Base-by-base conservation (phyloP, 2,797 vertebrate species). In the Presbytis comata region DNA sequence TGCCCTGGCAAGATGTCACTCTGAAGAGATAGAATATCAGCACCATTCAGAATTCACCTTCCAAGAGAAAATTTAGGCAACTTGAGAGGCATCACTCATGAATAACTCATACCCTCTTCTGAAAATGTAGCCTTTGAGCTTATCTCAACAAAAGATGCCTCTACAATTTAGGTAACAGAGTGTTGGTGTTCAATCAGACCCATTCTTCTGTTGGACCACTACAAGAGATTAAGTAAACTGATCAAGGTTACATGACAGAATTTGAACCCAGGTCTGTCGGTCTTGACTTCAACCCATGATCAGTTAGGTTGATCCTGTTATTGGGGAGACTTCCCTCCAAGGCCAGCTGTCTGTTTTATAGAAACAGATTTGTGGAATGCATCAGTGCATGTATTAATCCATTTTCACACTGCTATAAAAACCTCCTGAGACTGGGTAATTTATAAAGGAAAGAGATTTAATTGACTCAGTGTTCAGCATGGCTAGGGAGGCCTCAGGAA, bases 251-350 rank as follows among this genome's bases (percentile, higher is more conserved):
- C 36, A 19, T 55, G 44, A 76, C 36, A 36, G 33, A 86, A 70
- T 91, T 83, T 89, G 36, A 89, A 90, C n/a, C 28, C 10, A 61
- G 44, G 53, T 89, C 46, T 93, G 67, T 57, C 16, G 61, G 22
- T 48, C 50, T 79, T 46, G 28, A 84, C 46, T 30, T 80, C 9
- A 30, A 19, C 0, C 2, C 30, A 28, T 2, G 53, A 5, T 36
- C 24, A 28, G 14, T 79, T 85, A 75, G 33, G 13, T 82, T 55
- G 17, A 26, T 78, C 30, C 8, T 84, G n/a, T n/a, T 55, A 46
- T 39, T 70, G 41, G 17, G 14, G 9, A 44, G 36, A 33, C 28
- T 14, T 74, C 26, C 9, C 2, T 74, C 46, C 79, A 50, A 88
- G 41, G 57, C 6, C 44, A 78, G 41, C 36, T 50, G 0, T 59